Evolutionary conservation across 1,140 invertebrate species (phyloP), one percentile per base, ranked within the genome.

Genomic region (Drosophila nigrodunni): DNA sequence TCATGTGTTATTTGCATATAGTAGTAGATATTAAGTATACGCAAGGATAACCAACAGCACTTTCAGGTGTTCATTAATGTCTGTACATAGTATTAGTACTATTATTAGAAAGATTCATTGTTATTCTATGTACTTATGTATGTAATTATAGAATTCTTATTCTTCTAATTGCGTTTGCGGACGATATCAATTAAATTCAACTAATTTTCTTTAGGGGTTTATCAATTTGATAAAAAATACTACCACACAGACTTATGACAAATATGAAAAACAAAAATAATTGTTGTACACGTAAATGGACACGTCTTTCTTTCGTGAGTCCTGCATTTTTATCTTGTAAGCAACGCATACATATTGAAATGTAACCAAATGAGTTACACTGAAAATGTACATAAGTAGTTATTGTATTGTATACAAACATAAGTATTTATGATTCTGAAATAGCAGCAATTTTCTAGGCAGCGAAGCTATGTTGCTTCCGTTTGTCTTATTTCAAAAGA

Each of bases 1-100:
- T 52, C 41, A 44, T 61, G 47, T 62, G 47, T 70, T 67, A 47
- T 58, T 50, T 30, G 6, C 25, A 30, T 30, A 30, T 7, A 34
- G 10, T 34, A 34, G 1, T 47, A 47, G 11, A 54, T 54, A 41
- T 57, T 64, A 57, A 64, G 59, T 54, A 69, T 69, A 69, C 58
- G 58, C 67, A 70, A 52, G 58, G 58, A 70, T 62, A 70, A 54
- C 67, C 67, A 62, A 70, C 39, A 70, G 58, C 67, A 70, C 67
- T 54, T 62, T 44, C 1, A 70, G 49, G 47, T 70, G 67, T 70
- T 70, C 49, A 61, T 21, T 52, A 35, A 2, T 43, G n/a, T 43
- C 3, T 43, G 41, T 43, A 30, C 13, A 35, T 54, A 54, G 49
- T 34, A 52, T 52, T 34, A 30, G 25, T 2, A 21, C 3, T 41